A percentile compares a stretch with the other conserved stretches of the same genome.
phyloP scores from a whole-genome alignment of 2,797 vertebrate species.

The Phaenicophaeus curvirostris region DNA sequence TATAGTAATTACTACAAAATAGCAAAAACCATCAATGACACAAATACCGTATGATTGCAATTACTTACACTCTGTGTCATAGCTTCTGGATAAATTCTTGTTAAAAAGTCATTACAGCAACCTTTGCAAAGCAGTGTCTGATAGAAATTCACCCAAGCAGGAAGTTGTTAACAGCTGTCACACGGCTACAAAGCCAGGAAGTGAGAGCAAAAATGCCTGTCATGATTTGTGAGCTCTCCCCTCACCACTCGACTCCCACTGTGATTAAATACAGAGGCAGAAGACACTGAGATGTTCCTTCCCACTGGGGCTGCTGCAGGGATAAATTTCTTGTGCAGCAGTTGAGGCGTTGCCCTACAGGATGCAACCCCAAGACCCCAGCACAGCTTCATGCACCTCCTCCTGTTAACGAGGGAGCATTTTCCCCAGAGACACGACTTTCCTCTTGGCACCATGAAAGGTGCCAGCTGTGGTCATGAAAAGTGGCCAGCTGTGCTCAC shows the following conservation, averaged over 20 bases:
- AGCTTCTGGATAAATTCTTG: constrained; percentile 5
- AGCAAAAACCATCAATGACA: not conserved
- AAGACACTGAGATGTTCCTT: not conserved
- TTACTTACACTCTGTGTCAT: not conserved
- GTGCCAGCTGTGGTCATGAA: not conserved
- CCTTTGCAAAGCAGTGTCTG: not conserved
- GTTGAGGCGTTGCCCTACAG: not conserved
- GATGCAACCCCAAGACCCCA: not conserved
- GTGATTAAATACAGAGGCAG: not conserved
- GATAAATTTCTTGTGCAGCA: not conserved
- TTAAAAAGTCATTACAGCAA: constrained; percentile 23
- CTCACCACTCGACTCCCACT: rapidly evolving
- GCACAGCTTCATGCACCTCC: not conserved
- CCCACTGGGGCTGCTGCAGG: rapidly evolving
- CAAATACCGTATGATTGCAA: not conserved
- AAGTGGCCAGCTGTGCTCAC: rapidly evolving
- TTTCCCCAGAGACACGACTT: not conserved
- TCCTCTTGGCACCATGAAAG: not conserved
- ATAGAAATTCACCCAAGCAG: not conserved
- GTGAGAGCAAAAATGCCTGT: not conserved
- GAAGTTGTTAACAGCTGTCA: constrained; percentile 6
- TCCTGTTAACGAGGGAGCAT: rapidly evolving
- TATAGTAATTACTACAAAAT: not conserved
- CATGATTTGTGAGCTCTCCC: not conserved
- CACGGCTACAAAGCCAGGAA: not conserved